Conservation (phyloP, 2,113 vertebrate species). For the Thunnus maccoyii region DNA sequence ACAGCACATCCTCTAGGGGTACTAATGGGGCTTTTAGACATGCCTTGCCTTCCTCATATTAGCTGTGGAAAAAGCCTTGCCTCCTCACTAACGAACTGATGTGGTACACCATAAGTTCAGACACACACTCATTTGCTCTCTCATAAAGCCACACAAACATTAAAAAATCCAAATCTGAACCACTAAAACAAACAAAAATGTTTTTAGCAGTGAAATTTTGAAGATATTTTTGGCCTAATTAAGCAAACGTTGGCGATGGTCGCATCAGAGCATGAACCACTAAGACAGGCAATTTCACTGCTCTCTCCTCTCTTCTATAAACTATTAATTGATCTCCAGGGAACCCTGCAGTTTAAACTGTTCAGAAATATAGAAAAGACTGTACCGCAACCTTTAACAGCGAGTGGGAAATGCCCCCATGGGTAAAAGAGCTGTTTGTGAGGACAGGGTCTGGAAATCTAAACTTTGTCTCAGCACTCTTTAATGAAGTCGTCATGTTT, state of each 20-base stretch:
- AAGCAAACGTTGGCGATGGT: slow-evolving; percentile 58
- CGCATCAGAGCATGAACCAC: slow-evolving; percentile 76
- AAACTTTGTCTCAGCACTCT: slow-evolving; percentile 11
- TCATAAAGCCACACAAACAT: slow-evolving; percentile 40
- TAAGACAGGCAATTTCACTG: slow-evolving; percentile 79
- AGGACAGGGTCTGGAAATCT: slow-evolving; percentile 42
- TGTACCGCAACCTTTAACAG: slow-evolving; percentile 65
- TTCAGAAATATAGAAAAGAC: slow-evolving; percentile 75
- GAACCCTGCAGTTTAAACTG: slow-evolving; percentile 77
- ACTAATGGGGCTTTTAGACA: background rate
- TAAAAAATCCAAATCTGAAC: slow-evolving; percentile 6
- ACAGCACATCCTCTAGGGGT: background rate
- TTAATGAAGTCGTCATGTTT: slow-evolving; percentile 57
- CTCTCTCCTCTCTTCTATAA: slow-evolving; percentile 77
- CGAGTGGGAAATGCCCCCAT: slow-evolving; percentile 40
- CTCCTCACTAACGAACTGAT: slow-evolving; percentile 43
- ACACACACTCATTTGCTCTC: slow-evolving; percentile 20
- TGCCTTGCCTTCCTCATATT: slow-evolving; percentile 19
- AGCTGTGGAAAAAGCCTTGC: background rate
- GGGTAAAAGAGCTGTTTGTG: slow-evolving; percentile 24
- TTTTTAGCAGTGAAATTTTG: slow-evolving; percentile 62
- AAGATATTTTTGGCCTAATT: slow-evolving; percentile 80
- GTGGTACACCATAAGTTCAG: slow-evolving; percentile 39
- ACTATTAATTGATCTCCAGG: slow-evolving; percentile 85
- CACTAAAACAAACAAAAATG: slow-evolving; percentile 58